Evolutionary conservation across 2,888 invertebrate species (phyloP), one percentile per base, ranked within the genome.

Genomic region (Nomada goodeniana): DNA sequence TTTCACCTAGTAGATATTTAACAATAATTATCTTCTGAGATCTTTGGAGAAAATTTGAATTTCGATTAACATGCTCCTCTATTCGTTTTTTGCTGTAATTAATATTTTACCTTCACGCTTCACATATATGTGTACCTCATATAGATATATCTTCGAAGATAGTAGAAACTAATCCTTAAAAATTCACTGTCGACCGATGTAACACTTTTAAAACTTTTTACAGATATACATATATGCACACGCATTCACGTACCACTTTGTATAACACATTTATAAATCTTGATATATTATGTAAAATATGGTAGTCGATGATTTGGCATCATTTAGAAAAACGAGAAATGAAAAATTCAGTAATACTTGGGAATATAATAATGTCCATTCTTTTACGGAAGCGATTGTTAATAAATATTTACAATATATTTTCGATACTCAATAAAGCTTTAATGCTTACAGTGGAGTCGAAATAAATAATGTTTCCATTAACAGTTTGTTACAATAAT

Each of bases 391-490:
- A 72, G 63, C 53, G 44, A 73, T 80, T 80, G 80, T 80, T 79
- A 80, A 80, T 53, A 71, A 47, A 47, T 80, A 80, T 80, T 80
- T 72, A 80, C 80, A 80, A 80, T 80, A 80, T 79, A 80, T 80
- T 80, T 80, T 79, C 80, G 73, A 80, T 71, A 77, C 65, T 73
- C 36, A 77, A 77, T 65, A 63, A 71, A 71, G 73, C 68, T 73
- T 52, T 63, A 29, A 36, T 44, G 61, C 57, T 78, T 78, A 55
- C 42, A 26, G 68, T 52, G 57, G 57, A 79, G 44, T 64, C 26
- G 61, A 72, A 72, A 63, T 79, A 59, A 80, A 68, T 26, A 67
- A 50, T 72, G 42, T 64, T 55, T 70, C 47, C 55, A 78, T 55
- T 60, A 61, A 78, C 71, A 72, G 29, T 72, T 63, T 68, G 52